A percentile compares a stretch with the other conserved stretches of the same genome.
These are phyloP conservation scores for Neotragus pygmaeus DNA, from an alignment of 2,113 vertebrate genomes.

Conservation along the genomic window DNA sequence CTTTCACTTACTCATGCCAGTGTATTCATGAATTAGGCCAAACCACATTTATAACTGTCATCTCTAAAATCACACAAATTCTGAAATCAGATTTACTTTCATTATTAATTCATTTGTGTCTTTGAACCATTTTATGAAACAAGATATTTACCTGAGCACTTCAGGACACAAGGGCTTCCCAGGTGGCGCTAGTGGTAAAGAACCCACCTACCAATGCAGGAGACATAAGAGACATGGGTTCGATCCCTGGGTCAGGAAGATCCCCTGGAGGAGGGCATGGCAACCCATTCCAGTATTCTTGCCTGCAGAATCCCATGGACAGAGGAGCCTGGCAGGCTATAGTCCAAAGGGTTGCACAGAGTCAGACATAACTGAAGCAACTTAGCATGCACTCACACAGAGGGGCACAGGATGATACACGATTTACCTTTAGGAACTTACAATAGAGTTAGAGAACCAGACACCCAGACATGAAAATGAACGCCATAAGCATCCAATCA, in stretches of 20 bases:
- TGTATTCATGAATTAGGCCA: neutral
- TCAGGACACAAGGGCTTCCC: neutral
- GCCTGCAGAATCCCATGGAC: neutral
- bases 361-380: accelerated
- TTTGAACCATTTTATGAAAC: neutral
- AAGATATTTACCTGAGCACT: neutral
- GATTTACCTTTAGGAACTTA: neutral
- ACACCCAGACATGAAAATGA: neutral
- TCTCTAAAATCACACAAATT: neutral
- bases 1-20: neutral
- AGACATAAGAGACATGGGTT: neutral
- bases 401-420: neutral
- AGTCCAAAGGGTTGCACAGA: neutral
- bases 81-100: neutral
- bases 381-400: neutral
- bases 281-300: neutral
- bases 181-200: neutral
- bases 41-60: neutral
- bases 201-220: neutral
- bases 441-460: neutral
- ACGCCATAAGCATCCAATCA: neutral
- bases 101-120: neutral
- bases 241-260: neutral
- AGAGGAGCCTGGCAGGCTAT: neutral
- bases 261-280: neutral